phyloP scores from a whole-genome alignment of 1,140 invertebrate species.

The Capitella teleta region DNA sequence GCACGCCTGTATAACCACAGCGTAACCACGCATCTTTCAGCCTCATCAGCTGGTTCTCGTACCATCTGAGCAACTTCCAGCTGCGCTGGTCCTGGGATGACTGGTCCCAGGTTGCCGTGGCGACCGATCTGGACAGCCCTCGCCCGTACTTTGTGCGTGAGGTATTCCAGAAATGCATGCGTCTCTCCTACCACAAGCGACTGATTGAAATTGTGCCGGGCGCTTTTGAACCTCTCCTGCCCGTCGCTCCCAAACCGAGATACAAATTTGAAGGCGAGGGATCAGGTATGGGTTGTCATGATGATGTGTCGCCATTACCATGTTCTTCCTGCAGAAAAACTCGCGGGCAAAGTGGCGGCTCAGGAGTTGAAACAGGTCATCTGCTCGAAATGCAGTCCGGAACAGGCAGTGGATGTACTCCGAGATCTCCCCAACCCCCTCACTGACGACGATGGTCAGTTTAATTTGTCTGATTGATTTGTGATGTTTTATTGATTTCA shows the following conservation, averaged over 20 bases:
- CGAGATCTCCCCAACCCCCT: slow-evolving; percentile 54
- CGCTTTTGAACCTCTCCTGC: slow-evolving; percentile 71
- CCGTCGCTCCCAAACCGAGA: slow-evolving; percentile 48
- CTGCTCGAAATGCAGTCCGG: slow-evolving; percentile 72
- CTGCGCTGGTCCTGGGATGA: slow-evolving; percentile 94
- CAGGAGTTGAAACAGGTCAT: slow-evolving; percentile 75
- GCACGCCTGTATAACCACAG: background rate
- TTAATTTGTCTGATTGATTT: slow-evolving; percentile 14
- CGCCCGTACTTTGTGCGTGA: slow-evolving; percentile 93
- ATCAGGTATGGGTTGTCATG: slow-evolving; percentile 22
- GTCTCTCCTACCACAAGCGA: slow-evolving; percentile 88
- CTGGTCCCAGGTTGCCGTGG: slow-evolving; percentile 40
- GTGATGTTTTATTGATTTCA: slow-evolving; percentile 19
- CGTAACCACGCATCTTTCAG: slow-evolving; percentile 28
- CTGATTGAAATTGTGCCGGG: slow-evolving; percentile 85
- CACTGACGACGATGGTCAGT: slow-evolving; percentile 22
- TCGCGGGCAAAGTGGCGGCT: slow-evolving; percentile 71
- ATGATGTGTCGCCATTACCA: slow-evolving; percentile 6
- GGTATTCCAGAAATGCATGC: slow-evolving; percentile 76
- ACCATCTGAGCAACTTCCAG: slow-evolving; percentile 98
- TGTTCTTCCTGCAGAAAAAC: slow-evolving; percentile 47
- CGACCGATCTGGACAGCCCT: slow-evolving; percentile 72
- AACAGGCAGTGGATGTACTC: slow-evolving; percentile 80
- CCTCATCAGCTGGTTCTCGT: slow-evolving; percentile 95
- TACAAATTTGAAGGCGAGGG: slow-evolving; percentile 47